Evolutionary conservation across 2,113 vertebrate genomes (phyloP), one percentile per base, ranked within the genome.

Genomic region (Oophaga pumilio): DNA sequence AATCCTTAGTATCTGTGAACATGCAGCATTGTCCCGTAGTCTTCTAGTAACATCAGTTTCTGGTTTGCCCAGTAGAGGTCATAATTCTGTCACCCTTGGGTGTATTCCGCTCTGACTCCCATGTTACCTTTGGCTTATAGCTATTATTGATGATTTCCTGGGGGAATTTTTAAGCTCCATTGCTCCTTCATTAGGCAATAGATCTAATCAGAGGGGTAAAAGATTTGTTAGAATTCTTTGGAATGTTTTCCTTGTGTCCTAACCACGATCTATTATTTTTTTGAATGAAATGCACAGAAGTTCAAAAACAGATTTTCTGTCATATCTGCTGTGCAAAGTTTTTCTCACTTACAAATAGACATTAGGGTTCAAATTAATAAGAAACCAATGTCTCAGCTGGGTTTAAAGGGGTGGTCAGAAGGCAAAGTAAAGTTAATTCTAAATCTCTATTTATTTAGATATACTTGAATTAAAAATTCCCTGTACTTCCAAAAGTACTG

Each of bases 11-110:
- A 79, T 15, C 57, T 15, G 28, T 33, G 6, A 15, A 15, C 7
- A 7, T 13, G 33, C 1, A 43, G 33, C 33, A 43, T 43, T 43
- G 33, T 43, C 33, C 33, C 33, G 33, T 43, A 33, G 68, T 71
- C 52, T 24, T 79, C 8, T 49, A 50, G 2, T 1, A 28, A 62
- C 10, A 20, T 81, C 17, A 43, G 13, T 82, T 52, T 82, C 60
- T 82, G 43, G 62, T 64, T 66, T 11, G 52, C 10, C 80, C 80
- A 82, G 80, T 66, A 82, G 80, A 68, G 80, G 80, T 82, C 80
- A 82, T 64, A 50, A 60, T 66, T 22, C 62, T 53, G 80, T 82
- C 80, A 82, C 80, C 80, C 80, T 82, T 68, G 62, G 60, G 62
- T 82, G 62, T 22, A 15, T 43, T 49, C 10, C 11, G 15, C 43